Percentiles rank a stretch among this genome's conserved stretches.
Conservation (phyloP, 2,113 vertebrate genomes). For the Petroica traversi region DNA sequence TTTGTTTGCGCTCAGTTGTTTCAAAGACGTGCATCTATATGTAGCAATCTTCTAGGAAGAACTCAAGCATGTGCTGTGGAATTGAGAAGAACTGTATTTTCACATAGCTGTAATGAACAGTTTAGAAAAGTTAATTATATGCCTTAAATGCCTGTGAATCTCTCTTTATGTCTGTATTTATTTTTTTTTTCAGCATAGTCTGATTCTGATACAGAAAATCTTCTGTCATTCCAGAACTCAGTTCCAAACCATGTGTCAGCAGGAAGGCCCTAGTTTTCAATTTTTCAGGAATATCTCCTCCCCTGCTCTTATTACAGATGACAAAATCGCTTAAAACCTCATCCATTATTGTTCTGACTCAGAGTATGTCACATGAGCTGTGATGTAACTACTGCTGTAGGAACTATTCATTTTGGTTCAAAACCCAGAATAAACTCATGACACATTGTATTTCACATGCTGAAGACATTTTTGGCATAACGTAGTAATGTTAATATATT, state of each 20-base stretch:
- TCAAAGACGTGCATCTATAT: neutral
- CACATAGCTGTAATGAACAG: neutral
- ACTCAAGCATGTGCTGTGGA: neutral
- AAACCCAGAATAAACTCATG: neutral
- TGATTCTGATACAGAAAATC: neutral
- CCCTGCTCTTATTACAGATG: neutral
- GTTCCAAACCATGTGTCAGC: neutral
- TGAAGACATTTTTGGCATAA: neutral
- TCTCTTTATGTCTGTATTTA: neutral
- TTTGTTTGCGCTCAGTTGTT: neutral
- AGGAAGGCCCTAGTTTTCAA: neutral
- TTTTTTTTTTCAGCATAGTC: neutral
- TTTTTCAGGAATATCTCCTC: neutral
- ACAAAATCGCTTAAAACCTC: neutral
- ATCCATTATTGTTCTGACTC: neutral
- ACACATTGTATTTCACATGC: neutral
- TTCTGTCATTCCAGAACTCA: neutral
- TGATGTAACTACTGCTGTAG: neutral
- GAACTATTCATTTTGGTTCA: neutral
- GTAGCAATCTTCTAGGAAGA: neutral
- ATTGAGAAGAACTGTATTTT: neutral
- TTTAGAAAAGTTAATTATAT: neutral
- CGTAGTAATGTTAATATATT: neutral
- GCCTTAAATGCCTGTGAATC: neutral
- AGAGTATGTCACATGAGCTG: neutral